phyloP scores from a whole-genome alignment of 2,797 vertebrate genomes.

The Pagetopsis macropterus region DNA sequence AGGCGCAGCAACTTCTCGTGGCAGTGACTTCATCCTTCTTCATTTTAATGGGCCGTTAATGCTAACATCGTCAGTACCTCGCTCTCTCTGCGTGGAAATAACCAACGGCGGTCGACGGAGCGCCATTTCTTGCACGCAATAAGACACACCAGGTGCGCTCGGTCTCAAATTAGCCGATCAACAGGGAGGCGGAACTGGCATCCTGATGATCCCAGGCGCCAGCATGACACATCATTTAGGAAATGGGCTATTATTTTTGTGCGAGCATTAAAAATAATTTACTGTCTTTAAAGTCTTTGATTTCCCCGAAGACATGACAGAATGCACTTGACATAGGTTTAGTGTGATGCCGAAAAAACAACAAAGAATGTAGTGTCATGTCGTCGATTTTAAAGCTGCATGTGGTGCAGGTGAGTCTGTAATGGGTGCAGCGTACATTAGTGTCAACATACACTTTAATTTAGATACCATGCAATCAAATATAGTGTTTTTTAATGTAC shows the following conservation, averaged over 20 bases:
- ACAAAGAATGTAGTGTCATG: constrained; percentile 9
- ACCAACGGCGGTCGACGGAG: constrained; percentile 71
- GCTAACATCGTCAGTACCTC: constrained; percentile 75
- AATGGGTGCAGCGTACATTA: not conserved
- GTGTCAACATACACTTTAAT: not conserved
- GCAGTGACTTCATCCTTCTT: constrained; percentile 70
- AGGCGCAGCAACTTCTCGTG: constrained; percentile 56
- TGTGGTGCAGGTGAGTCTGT: not conserved
- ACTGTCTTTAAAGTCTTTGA: constrained; percentile 81
- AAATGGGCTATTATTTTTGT: constrained; percentile 88
- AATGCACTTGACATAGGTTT: constrained; percentile 63
- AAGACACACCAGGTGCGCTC: constrained; percentile 86
- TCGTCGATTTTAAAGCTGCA: constrained; percentile 4
- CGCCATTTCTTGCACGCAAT: constrained; percentile 79
- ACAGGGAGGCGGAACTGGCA: constrained; percentile 84
- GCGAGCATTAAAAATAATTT: constrained; percentile 87
- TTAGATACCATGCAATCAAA: not conserved
- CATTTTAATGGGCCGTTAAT: constrained; percentile 79
- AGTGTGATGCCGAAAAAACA: constrained; percentile 33
- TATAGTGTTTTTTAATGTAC: not conserved
- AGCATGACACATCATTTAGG: constrained; percentile 84
- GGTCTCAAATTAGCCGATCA: constrained; percentile 86
- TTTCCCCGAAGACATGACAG: constrained; percentile 75
- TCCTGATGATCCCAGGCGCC: constrained; percentile 82
- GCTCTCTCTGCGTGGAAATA: constrained; percentile 75